Evolutionary conservation across 35 echinoderm and acorn worm genomes (phyloP), one percentile per base, ranked within the genome.

Genomic region (Diadema setosum): DNA sequence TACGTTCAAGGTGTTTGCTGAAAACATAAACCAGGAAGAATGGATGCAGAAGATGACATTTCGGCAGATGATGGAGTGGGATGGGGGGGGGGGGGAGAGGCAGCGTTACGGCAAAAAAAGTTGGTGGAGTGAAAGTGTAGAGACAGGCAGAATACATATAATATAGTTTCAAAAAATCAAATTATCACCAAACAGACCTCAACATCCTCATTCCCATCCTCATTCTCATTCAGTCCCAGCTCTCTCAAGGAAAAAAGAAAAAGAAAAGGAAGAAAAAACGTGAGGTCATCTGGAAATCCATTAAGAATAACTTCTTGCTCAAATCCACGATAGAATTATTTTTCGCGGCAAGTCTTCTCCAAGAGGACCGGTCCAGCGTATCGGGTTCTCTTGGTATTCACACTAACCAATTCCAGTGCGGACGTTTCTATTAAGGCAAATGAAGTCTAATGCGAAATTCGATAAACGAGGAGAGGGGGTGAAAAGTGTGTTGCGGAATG

Each of bases 121-220:
- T 15, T 6, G 63, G 27, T 6, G 37, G 63, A 67, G 21, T 33
- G 3, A 3, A 32, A 31, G 63, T 29, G 63, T 11, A n/a, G 21
- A 14, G 25, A 27, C 30, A 34, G 21, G 63, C 30, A 18, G 27
- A 33, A 33, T n/a, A 18, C 30, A 67, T 67, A 33, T 34, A 67
- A 14, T 67, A 34, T 26, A 26, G 37, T 67, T 34, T 29, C 63
- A 7, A 34, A 32, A 34, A 67, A 67, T 67, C 63, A 67, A 67
- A 67, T 67, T 67, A 67, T 67, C 37, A 67, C 37, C 63, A 26
- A 67, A 67, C 27, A 67, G 63, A 67, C 24, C 37, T 9, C 16
- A 67, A 67, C 63, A 67, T 67, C 63, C 63, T 67, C 63, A 67
- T 67, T 34, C n/a, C n/a, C n/a, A n/a, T n/a, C n/a, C n/a, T n/a